These are phyloP conservation scores for Pandion haliaetus DNA, from an alignment of 2,113 vertebrate genomes.

Conservation along the genomic window DNA sequence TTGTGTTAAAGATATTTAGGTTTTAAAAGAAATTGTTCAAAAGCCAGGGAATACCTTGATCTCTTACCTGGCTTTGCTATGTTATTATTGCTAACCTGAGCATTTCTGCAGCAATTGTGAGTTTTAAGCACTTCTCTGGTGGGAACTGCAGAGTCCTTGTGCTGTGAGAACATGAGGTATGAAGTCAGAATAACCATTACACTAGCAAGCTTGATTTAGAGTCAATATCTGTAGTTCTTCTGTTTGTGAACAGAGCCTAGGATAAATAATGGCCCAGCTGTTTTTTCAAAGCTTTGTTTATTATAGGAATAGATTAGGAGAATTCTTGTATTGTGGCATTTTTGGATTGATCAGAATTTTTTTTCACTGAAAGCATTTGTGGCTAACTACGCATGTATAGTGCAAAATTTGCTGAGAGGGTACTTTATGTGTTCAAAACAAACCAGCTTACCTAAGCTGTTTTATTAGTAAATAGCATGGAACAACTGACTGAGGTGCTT, in stretches of 20 bases:
- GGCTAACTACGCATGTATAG: not conserved
- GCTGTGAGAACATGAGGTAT: not conserved
- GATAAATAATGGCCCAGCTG: not conserved
- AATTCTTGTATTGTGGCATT: not conserved
- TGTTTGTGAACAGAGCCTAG: not conserved
- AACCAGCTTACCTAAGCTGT: not conserved
- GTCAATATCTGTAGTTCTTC: not conserved
- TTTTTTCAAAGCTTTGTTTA: not conserved
- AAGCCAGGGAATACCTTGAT: not conserved
- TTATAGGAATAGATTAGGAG: not conserved
- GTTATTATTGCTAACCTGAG: not conserved
- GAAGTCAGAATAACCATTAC: not conserved
- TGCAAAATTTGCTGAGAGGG: not conserved
- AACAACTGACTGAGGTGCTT: not conserved
- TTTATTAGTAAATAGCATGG: not conserved
- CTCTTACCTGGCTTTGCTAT: not conserved
- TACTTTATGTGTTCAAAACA: not conserved
- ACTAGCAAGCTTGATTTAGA: not conserved
- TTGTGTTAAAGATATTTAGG: not conserved
- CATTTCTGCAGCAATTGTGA: not conserved
- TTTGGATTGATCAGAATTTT: not conserved
- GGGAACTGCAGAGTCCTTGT: not conserved
- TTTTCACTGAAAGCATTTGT: not conserved
- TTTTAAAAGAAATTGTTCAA: not conserved
- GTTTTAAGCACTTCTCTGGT: not conserved